These are phyloP conservation scores for Drosophila ananassae DNA, from an alignment of 1,140 invertebrate species.

Conservation along the genomic window DNA sequence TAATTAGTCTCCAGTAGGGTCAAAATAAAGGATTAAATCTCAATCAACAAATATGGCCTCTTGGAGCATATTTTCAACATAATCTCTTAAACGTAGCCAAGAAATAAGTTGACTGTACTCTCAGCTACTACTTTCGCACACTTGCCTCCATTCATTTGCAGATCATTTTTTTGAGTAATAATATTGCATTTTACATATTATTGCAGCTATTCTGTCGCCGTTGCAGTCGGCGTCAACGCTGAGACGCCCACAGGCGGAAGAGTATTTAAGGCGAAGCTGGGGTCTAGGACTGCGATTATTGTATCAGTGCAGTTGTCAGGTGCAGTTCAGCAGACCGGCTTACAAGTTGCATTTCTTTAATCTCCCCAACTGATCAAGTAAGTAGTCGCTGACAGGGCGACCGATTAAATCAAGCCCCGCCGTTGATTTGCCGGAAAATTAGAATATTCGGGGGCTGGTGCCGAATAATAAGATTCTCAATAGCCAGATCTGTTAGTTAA, in stretches of 20 bases:
- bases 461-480: neutral
- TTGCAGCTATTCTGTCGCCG: conserved; percentile 29
- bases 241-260: conserved; percentile 25
- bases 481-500: conserved; percentile 17
- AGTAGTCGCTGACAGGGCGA: conserved; percentile 10
- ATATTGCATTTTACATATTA: conserved; percentile 42
- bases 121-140: conserved; percentile 1
- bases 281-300: conserved; percentile 39
- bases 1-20: too few relatives aligned
- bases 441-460: conserved; percentile 8
- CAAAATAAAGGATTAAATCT: too few relatives aligned
- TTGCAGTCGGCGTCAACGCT: conserved; percentile 4
- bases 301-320: conserved; percentile 52
- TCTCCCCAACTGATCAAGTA: conserved; percentile 27
- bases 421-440: neutral
- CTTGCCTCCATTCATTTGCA: conserved; percentile 25
- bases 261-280: conserved; percentile 39
- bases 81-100: too few relatives aligned
- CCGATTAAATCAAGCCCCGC: neutral
- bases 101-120: neutral
- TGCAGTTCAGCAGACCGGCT: conserved; percentile 32
- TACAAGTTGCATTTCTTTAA: conserved; percentile 38
- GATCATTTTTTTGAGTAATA: conserved; percentile 41
- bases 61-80: too few relatives aligned
- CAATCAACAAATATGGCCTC: too few relatives aligned